These are phyloP conservation scores for Bradysia coprophila DNA, from an alignment of 1,140 invertebrate species.

Conservation along the genomic window DNA sequence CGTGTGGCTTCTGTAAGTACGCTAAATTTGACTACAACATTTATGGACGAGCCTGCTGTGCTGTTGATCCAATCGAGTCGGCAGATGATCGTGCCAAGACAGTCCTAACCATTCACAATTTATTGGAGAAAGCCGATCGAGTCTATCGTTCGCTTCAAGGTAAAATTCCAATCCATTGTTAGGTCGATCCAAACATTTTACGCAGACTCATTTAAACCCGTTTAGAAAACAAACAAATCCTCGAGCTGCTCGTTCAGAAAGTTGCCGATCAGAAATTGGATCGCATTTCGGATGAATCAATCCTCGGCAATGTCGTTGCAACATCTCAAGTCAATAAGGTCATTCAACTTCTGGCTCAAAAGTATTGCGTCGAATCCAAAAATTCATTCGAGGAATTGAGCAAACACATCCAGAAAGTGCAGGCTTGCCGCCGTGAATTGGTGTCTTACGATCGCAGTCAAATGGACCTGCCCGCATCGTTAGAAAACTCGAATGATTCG, in stretches of 20 bases:
- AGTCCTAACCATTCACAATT: slow-evolving; percentile 69
- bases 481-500: slow-evolving; percentile 5
- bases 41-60: slow-evolving; percentile 77
- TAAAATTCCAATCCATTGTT: too few species aligned
- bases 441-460: slow-evolving; percentile 84
- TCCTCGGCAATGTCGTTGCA: slow-evolving; percentile 25
- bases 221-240: slow-evolving; percentile 73
- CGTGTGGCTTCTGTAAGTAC: slow-evolving; percentile 98
- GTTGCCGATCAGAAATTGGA: slow-evolving; percentile 21
- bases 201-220: too few species aligned
- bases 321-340: slow-evolving; percentile 56
- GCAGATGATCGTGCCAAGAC: slow-evolving; percentile 95
- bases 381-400: slow-evolving; percentile 89
- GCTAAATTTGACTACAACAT: slow-evolving; percentile 97
- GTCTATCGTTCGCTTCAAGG: slow-evolving; percentile 80
- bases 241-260: slow-evolving; percentile 40
- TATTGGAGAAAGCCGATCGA: slow-evolving; percentile 86
- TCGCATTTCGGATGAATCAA: slow-evolving; percentile 23
- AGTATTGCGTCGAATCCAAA: slow-evolving; percentile 89
- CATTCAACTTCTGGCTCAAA: slow-evolving; percentile 75
- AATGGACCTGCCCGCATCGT: slow-evolving; percentile 24
- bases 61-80: slow-evolving; percentile 91
- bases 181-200: too few species aligned
- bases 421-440: slow-evolving; percentile 75
- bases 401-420: slow-evolving; percentile 84